Evolutionary conservation across 2,888 invertebrate genomes (phyloP).

Genomic region (Malacosoma neustria): DNA sequence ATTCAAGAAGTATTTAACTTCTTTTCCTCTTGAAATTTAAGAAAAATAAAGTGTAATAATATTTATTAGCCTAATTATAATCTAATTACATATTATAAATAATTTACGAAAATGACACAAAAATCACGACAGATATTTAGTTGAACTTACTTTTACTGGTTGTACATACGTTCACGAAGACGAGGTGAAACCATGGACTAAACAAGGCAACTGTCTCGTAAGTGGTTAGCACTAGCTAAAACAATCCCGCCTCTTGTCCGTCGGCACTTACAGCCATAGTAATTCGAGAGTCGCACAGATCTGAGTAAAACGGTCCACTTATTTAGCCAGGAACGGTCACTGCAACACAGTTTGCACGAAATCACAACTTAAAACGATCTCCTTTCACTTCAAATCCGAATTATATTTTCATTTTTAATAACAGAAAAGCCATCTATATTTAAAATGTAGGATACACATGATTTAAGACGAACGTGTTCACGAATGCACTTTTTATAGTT

Average conservation of each 20-base stretch:
- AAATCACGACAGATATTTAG: no score
- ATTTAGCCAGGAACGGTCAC: slow-evolving; percentile 27
- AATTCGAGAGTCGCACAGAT: background rate
- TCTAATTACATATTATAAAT: no score
- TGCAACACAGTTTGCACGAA: slow-evolving; percentile 41
- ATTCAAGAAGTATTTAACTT: no score
- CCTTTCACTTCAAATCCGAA: slow-evolving; percentile 61
- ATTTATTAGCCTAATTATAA: no score
- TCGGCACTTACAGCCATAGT: slow-evolving; percentile 5
- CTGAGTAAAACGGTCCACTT: slow-evolving; percentile 22
- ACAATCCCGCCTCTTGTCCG: slow-evolving; percentile 12
- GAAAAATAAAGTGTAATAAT: no score
- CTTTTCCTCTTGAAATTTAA: no score
- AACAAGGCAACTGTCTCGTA: slow-evolving; percentile 6
- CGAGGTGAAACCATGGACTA: slow-evolving; percentile 2
- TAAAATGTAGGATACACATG: slow-evolving; percentile 4
- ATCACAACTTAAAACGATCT: slow-evolving; percentile 34
- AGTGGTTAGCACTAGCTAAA: slow-evolving; percentile 11
- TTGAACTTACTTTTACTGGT: background rate
- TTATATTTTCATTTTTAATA: no score
- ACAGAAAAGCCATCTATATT: slow-evolving; percentile 50
- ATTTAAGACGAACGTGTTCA: slow-evolving; percentile 5
- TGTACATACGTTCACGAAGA: slow-evolving; percentile 8
- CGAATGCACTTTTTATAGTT: slow-evolving; percentile 20
- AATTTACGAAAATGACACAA: background rate